Evolutionary conservation across 2,797 vertebrate species (phyloP), one percentile per base, ranked within the genome.

Genomic region (Rhodeus uyekii): DNA sequence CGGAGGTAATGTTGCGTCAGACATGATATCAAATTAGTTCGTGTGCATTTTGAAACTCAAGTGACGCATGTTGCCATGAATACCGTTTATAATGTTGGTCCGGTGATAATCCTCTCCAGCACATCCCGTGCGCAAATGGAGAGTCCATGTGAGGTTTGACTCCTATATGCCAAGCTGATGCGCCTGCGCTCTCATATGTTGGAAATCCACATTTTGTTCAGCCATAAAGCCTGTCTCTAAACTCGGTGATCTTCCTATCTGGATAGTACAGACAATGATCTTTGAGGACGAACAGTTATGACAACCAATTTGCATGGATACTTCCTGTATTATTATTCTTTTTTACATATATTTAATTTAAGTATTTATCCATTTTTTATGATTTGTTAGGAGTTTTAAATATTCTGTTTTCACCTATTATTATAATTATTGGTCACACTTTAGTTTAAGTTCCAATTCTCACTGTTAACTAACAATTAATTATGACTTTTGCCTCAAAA

Each of bases 1-100:
- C 71, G 91, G 88, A 63, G 88, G 82, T 78, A 93, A 90, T 76
- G 91, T 92, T 73, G 93, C 92, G 67, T 92, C 92, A 90, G 92
- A 93, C 95, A 96, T 96, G n/a, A n/a, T 83, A 2, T n/a, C 34
- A 44, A 24, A 9, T n/a, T 16, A 64, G 2, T 27, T 29, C 4
- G 34, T 42, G 19, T 9, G 4, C 32, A 61, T 69, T 74, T 34
- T 53, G 4, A 36, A 61, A 38, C 9, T n/a, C 0, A 39, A 18
- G 16, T 75, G 44, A 42, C 32, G 16, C 64, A 38, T 65, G 12
- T 53, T 22, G 7, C 32, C 18, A 3, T 50, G 16, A 50, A 55
- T 44, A 18, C 36, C 29, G 13, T 4, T 34, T 42, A 18, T 44
- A 39, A 2, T 42, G 36, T 39, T 12, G 5, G 1, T 55, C 34